Evolutionary conservation across 1,140 invertebrate genomes (phyloP).

Genomic region (Eueides isabella): DNA sequence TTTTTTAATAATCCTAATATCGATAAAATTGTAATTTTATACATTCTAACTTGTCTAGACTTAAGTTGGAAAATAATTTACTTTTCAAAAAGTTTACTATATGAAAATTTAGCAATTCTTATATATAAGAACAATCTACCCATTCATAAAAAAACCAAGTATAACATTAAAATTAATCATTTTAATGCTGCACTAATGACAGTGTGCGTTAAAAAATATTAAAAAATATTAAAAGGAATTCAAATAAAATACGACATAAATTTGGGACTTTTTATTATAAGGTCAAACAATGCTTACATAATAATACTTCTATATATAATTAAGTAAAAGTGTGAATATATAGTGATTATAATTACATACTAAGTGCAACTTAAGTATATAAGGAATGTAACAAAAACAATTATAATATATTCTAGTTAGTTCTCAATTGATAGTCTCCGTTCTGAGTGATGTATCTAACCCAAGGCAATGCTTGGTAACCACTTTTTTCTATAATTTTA

Average conservation of each 20-base stretch:
- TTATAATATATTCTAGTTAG: constrained; percentile 85
- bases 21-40: too few species aligned
- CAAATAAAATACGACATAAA: not conserved
- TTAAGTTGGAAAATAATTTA: too few species aligned
- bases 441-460: constrained; percentile 99
- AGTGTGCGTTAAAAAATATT: not conserved
- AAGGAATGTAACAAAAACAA: constrained; percentile 61
- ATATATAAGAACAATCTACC: too few species aligned
- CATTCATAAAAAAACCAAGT: too few species aligned
- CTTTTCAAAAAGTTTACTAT: too few species aligned
- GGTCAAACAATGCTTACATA: constrained; percentile 48
- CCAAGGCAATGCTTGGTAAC: constrained; percentile 99
- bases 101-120: too few species aligned
- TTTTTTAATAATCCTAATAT: too few species aligned
- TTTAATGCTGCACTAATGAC: not conserved
- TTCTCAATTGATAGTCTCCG: constrained; percentile 99
- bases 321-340: constrained; percentile 40
- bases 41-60: too few species aligned
- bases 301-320: constrained; percentile 50
- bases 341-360: constrained; percentile 43
- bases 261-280: constrained; percentile 45
- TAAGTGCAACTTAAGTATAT: constrained; percentile 45
- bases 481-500: constrained; percentile 99
- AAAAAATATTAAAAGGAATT: not conserved
- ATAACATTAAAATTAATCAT: too few species aligned